These are phyloP conservation scores for Glaucomys volans DNA, from an alignment of 2,113 vertebrate genomes.

Conservation along the genomic window DNA sequence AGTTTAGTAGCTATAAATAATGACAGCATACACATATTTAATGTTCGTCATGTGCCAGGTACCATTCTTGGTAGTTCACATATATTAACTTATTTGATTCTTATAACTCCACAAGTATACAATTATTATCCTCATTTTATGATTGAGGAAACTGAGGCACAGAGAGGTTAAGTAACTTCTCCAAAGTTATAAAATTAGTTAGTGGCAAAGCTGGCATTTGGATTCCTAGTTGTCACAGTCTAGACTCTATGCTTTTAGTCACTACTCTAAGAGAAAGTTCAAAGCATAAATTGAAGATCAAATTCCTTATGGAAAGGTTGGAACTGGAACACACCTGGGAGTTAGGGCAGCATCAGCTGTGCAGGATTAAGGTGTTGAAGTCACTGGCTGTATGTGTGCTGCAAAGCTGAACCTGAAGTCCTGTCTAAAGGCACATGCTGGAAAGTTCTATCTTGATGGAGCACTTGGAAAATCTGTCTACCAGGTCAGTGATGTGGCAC, in stretches of 20 bases:
- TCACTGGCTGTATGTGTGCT: neutral
- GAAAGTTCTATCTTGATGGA: neutral
- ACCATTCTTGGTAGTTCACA: neutral
- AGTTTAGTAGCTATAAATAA: constrained; percentile 40
- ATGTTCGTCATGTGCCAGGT: neutral
- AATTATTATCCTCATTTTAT: neutral
- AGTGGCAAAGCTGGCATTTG: constrained; percentile 16
- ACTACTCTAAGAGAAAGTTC: neutral
- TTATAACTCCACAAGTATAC: neutral
- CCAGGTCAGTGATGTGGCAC: neutral
- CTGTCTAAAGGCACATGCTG: neutral
- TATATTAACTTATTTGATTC: neutral
- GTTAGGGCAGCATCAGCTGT: too few species aligned
- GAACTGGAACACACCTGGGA: neutral
- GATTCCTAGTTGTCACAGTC: constrained; percentile 5
- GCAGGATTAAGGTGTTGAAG: neutral
- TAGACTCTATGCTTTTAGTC: neutral
- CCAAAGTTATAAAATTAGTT: neutral
- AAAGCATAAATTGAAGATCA: neutral
- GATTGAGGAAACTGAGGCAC: neutral
- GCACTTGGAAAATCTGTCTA: neutral
- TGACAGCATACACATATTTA: neutral
- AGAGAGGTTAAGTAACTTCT: neutral
- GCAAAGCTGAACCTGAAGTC: neutral
- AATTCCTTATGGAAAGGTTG: neutral